These are phyloP conservation scores for Pelagia noctiluca DNA, from an alignment of 30 jellyfish, hydroid and myxozoan genomes.

Conservation along the genomic window DNA sequence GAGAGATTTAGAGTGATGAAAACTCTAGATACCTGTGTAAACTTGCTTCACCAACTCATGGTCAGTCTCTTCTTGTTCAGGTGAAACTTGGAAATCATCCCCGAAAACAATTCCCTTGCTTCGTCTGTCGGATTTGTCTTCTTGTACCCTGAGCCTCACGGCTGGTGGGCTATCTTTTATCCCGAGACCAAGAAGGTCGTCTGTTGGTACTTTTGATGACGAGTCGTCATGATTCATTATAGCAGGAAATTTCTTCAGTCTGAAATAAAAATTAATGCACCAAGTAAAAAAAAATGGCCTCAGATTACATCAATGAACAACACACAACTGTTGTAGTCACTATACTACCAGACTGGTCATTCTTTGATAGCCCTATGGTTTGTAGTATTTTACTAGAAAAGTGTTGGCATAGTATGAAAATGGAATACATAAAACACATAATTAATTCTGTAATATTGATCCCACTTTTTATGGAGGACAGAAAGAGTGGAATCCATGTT, in stretches of 20 bases:
- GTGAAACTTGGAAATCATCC: constrained; percentile 55
- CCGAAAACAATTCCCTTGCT: constrained; percentile 57
- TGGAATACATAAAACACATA: no score
- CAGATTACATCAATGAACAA: no score
- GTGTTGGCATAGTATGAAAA: no score
- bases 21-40: constrained; percentile 47
- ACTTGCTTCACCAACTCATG: constrained; percentile 60
- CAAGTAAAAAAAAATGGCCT: no score
- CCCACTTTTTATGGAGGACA: no score
- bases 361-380: no score
- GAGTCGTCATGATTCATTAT: constrained; percentile 23
- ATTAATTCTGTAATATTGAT: no score
- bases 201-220: constrained; percentile 11
- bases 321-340: no score
- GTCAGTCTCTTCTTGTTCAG: constrained; percentile 66
- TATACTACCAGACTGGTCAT: no score
- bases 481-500: no score
- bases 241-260: neutral
- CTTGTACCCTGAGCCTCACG: constrained; percentile 35
- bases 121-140: constrained; percentile 31
- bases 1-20: no score
- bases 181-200: constrained; percentile 34
- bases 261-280: neutral
- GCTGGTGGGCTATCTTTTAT: constrained; percentile 16
- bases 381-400: no score